phyloP scores from a whole-genome alignment of 2,797 vertebrate genomes.

The Eulemur coronatus region DNA sequence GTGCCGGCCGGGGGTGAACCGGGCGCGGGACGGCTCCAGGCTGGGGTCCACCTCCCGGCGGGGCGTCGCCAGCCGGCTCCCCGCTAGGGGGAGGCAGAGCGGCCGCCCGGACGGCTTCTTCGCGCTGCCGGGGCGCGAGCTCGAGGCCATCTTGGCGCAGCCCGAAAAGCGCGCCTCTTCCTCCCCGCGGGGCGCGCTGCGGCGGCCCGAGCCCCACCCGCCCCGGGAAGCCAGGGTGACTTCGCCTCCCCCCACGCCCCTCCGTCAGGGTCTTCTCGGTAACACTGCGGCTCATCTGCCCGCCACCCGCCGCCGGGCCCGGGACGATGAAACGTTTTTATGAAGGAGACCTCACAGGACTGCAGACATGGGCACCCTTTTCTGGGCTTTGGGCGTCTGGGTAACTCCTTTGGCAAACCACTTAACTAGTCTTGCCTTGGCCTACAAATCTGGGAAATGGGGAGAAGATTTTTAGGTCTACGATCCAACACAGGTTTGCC shows the following conservation, averaged over 20 bases:
- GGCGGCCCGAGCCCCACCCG: not conserved
- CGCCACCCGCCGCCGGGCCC: not conserved
- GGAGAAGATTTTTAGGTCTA: not conserved
- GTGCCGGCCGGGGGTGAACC: not conserved
- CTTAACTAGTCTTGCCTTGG: not conserved
- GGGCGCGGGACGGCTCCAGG: not conserved
- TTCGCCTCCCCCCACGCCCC: not conserved
- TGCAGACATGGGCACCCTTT: not conserved
- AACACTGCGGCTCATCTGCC: too few species aligned
- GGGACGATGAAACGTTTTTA: not conserved
- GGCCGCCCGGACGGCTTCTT: not conserved
- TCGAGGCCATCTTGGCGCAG: not conserved
- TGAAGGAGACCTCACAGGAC: not conserved
- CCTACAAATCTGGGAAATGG: not conserved
- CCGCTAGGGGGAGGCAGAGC: not conserved
- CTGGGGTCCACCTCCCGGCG: not conserved
- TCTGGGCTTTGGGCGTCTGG: not conserved
- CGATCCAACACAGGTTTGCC: not conserved
- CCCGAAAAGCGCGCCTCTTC: not conserved
- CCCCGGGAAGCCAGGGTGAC: not conserved
- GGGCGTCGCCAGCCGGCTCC: not conserved
- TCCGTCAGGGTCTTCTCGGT: not conserved
- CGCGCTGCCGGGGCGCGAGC: not conserved
- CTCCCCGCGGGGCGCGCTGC: not conserved
- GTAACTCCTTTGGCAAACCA: not conserved